These are phyloP conservation scores for Ernsta delagoae DNA, from an alignment of 2,888 invertebrate genomes.

Conservation along the genomic window DNA sequence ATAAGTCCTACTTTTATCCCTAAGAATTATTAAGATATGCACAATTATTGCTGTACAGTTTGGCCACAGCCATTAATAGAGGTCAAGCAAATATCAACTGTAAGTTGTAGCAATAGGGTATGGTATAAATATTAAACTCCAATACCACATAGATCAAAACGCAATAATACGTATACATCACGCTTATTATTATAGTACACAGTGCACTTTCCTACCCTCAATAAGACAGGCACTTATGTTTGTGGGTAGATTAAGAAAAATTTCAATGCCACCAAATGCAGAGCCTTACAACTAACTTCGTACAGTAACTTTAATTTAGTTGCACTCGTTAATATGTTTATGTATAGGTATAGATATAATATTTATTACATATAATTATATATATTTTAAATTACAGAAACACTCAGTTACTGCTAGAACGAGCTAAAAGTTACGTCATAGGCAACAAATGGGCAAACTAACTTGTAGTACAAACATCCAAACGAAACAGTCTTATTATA, in stretches of 20 bases:
- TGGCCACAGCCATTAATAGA: conserved; percentile 1
- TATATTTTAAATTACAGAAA: conserved; percentile 25
- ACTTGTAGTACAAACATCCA: conserved; percentile 24
- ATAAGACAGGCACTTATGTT: background rate
- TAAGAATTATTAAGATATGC: conserved; percentile 18
- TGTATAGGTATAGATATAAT: conserved; percentile 32
- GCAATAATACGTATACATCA: background rate
- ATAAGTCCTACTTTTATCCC: background rate
- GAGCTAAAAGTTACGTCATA: background rate
- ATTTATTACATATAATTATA: conserved; percentile 47
- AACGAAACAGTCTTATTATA: conserved; percentile 36
- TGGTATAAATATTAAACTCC: background rate
- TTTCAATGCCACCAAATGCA: conserved; percentile 42
- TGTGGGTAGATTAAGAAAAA: conserved; percentile 16
- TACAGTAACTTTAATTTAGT: conserved; percentile 63
- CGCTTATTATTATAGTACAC: too few relatives aligned
- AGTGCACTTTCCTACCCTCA: conserved; percentile 14
- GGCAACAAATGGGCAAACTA: conserved; percentile 22
- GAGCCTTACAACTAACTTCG: conserved; percentile 49
- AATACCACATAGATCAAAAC: background rate
- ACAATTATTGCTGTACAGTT: conserved; percentile 23
- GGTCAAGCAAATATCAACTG: background rate
- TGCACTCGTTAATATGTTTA: conserved; percentile 59
- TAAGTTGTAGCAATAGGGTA: background rate
- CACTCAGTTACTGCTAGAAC: conserved; percentile 6